phyloP scores from a whole-genome alignment of 2,797 vertebrate genomes.

The Rhabdophis nuchalis region DNA sequence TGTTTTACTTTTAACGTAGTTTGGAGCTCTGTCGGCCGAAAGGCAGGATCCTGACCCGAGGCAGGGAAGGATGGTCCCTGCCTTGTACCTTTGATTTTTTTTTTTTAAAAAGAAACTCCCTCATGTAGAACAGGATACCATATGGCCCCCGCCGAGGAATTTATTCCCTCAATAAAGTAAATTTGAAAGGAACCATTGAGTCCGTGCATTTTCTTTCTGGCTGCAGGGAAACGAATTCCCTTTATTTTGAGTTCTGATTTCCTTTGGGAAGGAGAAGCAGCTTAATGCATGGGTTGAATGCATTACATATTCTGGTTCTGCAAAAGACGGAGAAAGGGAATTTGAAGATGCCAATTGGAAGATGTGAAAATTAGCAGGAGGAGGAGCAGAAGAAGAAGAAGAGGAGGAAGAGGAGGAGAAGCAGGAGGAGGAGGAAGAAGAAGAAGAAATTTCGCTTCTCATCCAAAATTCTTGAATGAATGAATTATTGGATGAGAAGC shows the following conservation, averaged over 20 bases:
- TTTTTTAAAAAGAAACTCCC: background rate
- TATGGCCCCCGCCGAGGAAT: background rate
- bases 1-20: conserved; percentile 32
- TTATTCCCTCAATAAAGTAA: conserved; percentile 12
- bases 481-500: too few relatives aligned
- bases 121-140: background rate
- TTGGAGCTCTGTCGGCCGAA: background rate
- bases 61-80: too few relatives aligned
- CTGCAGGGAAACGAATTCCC: background rate
- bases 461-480: too few relatives aligned
- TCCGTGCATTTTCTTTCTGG: conserved; percentile 12
- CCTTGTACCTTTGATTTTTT: background rate
- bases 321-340: background rate
- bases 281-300: background rate
- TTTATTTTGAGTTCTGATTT: background rate
- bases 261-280: background rate
- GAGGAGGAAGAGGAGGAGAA: too few relatives aligned
- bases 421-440: too few relatives aligned
- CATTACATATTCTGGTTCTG: background rate
- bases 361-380: background rate
- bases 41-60: background rate
- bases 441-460: too few relatives aligned
- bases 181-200: conserved; percentile 34
- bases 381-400: too few relatives aligned
- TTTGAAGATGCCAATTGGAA: background rate